These are phyloP conservation scores for Plotosus lineatus DNA, from an alignment of 2,113 vertebrate species.

Conservation along the genomic window DNA sequence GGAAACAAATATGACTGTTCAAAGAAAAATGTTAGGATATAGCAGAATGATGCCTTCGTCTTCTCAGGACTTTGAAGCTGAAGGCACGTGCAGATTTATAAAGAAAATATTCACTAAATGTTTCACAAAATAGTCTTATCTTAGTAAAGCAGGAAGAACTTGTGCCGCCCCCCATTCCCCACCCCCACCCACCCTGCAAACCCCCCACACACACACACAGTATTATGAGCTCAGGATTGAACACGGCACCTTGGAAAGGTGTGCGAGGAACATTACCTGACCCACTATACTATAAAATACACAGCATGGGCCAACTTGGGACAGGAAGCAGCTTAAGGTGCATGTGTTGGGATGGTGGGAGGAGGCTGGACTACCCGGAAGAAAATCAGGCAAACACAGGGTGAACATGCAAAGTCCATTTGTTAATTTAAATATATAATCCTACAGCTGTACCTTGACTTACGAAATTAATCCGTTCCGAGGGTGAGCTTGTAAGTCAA, in stretches of 20 bases:
- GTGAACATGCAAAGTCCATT: too few relatives aligned
- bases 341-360: too few relatives aligned
- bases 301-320: too few relatives aligned
- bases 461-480: too few relatives aligned
- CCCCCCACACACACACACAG: neutral
- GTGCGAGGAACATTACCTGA: neutral
- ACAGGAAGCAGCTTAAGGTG: too few relatives aligned
- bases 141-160: neutral
- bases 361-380: too few relatives aligned
- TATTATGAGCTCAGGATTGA: neutral
- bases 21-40: neutral
- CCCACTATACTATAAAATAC: too few relatives aligned
- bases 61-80: neutral
- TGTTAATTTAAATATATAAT: too few relatives aligned
- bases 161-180: neutral
- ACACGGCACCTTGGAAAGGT: neutral
- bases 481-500: too few relatives aligned
- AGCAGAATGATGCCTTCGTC: slow-evolving; percentile 30
- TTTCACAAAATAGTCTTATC: neutral
- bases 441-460: too few relatives aligned
- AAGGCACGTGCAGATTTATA: neutral
- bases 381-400: too few relatives aligned
- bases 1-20: slow-evolving; percentile 33
- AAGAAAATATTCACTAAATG: neutral
- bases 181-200: too few relatives aligned